These are phyloP conservation scores for Nothocercus nigrocapillus DNA, from an alignment of 2,113 vertebrate species.

Conservation along the genomic window DNA sequence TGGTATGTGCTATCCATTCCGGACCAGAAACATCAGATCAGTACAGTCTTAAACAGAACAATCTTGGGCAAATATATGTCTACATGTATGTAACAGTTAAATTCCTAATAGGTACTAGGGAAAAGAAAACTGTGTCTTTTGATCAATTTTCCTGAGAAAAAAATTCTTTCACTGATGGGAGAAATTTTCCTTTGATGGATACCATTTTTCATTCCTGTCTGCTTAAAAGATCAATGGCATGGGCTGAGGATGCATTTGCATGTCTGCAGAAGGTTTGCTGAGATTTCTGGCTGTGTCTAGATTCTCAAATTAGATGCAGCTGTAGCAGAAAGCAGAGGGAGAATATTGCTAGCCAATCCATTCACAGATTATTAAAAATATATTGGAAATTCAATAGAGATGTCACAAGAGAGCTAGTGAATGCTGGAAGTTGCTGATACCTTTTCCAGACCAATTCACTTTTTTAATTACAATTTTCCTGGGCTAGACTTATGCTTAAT, in stretches of 20 bases:
- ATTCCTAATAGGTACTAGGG: neutral
- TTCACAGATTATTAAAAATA: neutral
- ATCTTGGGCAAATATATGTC: neutral
- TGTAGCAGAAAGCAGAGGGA: neutral
- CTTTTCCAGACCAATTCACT: neutral
- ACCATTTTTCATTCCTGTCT: neutral
- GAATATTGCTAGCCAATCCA: neutral
- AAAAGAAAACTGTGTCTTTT: neutral
- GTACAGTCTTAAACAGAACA: neutral
- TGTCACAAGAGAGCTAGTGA: neutral
- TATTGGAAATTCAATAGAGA: neutral
- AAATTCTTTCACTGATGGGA: neutral
- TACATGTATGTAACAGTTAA: neutral
- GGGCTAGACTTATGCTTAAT: neutral
- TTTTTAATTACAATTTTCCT: neutral
- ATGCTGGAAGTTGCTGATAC: neutral
- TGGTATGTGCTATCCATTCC: neutral
- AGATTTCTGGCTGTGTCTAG: neutral
- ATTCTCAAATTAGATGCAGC: neutral
- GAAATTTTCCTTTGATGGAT: neutral
- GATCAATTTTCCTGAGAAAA: neutral
- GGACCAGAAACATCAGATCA: neutral
- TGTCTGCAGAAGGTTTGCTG: neutral
- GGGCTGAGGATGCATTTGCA: neutral
- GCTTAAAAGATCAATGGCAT: neutral